Conservation (phyloP, 2,797 vertebrate species). For the Pseudopleuronectes americanus region DNA sequence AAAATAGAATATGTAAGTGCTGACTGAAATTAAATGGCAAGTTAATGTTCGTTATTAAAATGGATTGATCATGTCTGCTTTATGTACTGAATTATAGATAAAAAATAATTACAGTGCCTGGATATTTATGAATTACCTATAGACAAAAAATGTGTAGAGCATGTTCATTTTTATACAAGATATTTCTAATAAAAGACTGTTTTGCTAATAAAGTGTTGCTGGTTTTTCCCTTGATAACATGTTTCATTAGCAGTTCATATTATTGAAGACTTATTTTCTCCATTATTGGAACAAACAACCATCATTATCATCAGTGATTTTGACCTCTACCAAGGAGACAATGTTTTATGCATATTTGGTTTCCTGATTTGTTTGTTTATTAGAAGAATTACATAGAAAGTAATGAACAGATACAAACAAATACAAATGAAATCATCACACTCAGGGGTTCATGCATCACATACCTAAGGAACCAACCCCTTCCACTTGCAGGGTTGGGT, state of each 20-base stretch:
- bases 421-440: too few species aligned
- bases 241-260: neutral
- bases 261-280: too few species aligned
- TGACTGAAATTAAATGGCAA: conserved; percentile 92
- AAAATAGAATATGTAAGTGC: conserved; percentile 93
- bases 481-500: too few species aligned
- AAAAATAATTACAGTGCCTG: conserved; percentile 95
- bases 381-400: too few species aligned
- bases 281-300: too few species aligned
- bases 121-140: conserved; percentile 93
- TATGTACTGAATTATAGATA: conserved; percentile 87
- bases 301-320: too few species aligned
- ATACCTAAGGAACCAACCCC: too few species aligned
- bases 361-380: too few species aligned
- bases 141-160: conserved; percentile 89
- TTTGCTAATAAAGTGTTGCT: conserved; percentile 83
- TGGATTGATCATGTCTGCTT: conserved; percentile 90
- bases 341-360: too few species aligned
- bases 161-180: conserved; percentile 98
- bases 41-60: conserved; percentile 92
- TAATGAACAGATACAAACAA: too few species aligned
- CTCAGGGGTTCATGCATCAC: too few species aligned
- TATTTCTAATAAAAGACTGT: conserved; percentile 97
- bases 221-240: neutral
- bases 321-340: too few species aligned